A percentile compares a stretch with the other conserved stretches of the same genome.
Evolutionary conservation across 2,113 vertebrate genomes (phyloP).

Genomic region (Dipodomys stephensi): DNA sequence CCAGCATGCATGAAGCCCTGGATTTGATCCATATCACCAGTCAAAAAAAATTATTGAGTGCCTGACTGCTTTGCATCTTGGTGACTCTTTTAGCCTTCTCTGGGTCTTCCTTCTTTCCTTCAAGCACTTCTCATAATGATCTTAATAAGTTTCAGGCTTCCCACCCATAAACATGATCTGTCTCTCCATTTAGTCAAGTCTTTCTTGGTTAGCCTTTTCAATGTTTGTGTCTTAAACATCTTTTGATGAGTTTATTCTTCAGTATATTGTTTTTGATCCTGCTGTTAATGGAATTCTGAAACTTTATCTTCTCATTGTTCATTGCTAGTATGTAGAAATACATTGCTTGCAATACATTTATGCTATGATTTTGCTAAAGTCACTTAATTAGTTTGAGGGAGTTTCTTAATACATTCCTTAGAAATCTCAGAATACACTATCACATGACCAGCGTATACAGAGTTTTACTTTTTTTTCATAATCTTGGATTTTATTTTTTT

Average conservation of each 20-base stretch:
- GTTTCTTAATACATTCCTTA: not conserved
- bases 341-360: not conserved
- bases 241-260: slow-evolving; percentile 29
- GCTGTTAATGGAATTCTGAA: not conserved
- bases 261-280: not conserved
- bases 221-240: not conserved
- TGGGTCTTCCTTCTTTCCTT: not conserved
- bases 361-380: not conserved
- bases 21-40: not conserved
- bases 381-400: not conserved
- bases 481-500: not conserved
- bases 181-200: not conserved
- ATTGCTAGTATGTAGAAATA: not conserved
- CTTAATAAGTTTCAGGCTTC: not conserved
- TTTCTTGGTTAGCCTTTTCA: not conserved
- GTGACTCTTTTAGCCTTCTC: not conserved
- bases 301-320: not conserved
- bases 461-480: slow-evolving; percentile 6
- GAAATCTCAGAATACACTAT: not conserved
- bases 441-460: not conserved
- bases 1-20: not conserved
- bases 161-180: not conserved
- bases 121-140: not conserved
- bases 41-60: too few species aligned
- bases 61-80: not conserved